Percentiles rank a stretch among this genome's conserved stretches.
Evolutionary conservation across 23 tunicate genomes (phyloP).

Genomic region (Ciona savignyi): DNA sequence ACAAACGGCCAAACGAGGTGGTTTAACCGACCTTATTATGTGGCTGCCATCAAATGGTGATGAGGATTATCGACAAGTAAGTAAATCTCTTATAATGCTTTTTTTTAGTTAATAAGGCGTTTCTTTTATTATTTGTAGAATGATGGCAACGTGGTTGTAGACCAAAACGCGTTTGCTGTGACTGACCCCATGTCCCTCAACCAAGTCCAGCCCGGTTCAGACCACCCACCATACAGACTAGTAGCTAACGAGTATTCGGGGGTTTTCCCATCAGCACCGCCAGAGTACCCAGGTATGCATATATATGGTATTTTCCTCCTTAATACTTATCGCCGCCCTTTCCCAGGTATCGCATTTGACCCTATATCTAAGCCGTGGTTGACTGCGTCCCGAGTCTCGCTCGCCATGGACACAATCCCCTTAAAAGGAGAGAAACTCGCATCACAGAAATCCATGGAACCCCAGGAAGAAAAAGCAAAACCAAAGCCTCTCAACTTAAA

Average conservation of each 20-base stretch:
- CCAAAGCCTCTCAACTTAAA: background rate
- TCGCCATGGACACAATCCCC: background rate
- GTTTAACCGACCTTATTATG: conserved; percentile 1
- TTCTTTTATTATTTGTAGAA: background rate
- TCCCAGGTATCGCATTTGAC: conserved; percentile 17
- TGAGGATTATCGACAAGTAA: conserved; percentile 1
- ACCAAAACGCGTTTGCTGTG: background rate
- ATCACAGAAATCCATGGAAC: background rate
- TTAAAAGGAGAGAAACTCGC: background rate
- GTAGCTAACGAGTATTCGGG: background rate
- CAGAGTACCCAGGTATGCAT: conserved; percentile 50
- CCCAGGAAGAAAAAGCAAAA: background rate
- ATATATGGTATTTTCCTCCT: too few species aligned
- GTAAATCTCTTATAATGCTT: too few species aligned
- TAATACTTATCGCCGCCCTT: too few species aligned
- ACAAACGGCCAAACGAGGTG: conserved; percentile 7
- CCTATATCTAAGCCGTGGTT: background rate
- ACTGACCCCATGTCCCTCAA: background rate
- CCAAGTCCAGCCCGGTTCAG: background rate
- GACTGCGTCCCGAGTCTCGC: background rate
- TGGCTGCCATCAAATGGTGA: background rate
- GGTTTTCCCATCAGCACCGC: conserved; percentile 32
- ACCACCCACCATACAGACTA: background rate
- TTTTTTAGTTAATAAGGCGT: too few species aligned
- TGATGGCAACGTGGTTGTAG: background rate